Evolutionary conservation across 1,140 invertebrate species (phyloP).

Genomic region (Paracyclopina nana): DNA sequence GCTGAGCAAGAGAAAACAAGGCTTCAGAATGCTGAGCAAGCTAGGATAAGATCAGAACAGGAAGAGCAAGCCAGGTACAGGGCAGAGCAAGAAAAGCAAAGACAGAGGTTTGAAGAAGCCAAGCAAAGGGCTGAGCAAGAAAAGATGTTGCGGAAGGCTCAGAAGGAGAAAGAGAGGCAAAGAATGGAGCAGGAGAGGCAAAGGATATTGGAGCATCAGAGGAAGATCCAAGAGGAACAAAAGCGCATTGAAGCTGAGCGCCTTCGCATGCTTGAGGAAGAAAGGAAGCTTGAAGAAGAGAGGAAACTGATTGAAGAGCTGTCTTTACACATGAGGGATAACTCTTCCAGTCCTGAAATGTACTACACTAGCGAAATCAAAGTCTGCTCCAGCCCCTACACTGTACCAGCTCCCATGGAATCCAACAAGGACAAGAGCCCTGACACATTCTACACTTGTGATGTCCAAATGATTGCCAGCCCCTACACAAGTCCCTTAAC

Average conservation of each 20-base stretch:
- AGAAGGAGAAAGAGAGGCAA: background rate
- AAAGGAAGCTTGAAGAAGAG: no score
- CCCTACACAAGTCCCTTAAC: background rate
- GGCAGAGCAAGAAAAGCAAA: background rate
- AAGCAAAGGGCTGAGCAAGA: background rate
- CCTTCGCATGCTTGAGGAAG: no score
- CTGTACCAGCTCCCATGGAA: no score
- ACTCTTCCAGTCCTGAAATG: no score
- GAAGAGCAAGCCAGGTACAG: background rate
- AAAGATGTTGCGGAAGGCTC: background rate
- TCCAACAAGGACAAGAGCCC: no score
- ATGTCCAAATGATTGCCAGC: background rate
- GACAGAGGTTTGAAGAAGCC: background rate
- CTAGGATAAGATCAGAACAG: background rate
- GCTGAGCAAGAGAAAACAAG: background rate
- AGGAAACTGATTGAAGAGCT: no score
- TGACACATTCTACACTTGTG: no score
- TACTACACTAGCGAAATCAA: no score
- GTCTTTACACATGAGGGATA: no score
- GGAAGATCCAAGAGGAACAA: background rate
- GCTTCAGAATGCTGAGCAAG: background rate
- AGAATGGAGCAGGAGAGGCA: no score
- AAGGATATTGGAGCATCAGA: background rate
- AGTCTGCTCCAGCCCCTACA: no score
- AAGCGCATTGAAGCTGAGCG: no score